Conservation (phyloP, 2,888 invertebrate species). For the Parascotia fuliginaria region DNA sequence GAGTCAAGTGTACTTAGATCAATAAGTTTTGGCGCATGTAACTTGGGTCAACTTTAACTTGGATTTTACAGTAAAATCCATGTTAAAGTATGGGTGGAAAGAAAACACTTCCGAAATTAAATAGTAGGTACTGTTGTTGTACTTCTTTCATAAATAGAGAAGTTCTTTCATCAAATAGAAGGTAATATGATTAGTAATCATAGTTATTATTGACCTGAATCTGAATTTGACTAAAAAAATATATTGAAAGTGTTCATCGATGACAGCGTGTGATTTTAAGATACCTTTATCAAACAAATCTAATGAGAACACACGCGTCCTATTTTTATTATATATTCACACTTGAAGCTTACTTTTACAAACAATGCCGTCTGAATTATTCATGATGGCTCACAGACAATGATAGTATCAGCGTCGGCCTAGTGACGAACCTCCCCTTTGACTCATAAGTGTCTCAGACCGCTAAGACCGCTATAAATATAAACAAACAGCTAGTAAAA, state of each 20-base stretch:
- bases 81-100: too few species aligned
- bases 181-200: background rate
- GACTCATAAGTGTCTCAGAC: constrained; percentile 22
- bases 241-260: background rate
- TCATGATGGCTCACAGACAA: constrained; percentile 50
- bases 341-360: constrained; percentile 47
- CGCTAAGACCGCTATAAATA: constrained; percentile 12
- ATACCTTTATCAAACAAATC: constrained; percentile 4
- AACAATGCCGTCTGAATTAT: constrained; percentile 59
- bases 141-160: too few species aligned
- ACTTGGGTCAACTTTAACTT: background rate
- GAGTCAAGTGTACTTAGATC: background rate
- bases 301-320: constrained; percentile 20
- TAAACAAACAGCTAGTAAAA: constrained; percentile 17
- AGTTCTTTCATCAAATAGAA: too few species aligned
- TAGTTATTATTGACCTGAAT: background rate
- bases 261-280: constrained; percentile 1
- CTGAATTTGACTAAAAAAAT: background rate
- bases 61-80: too few species aligned
- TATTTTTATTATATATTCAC: constrained; percentile 33
- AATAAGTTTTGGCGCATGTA: background rate
- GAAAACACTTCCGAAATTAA: too few species aligned
- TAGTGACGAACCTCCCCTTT: constrained; percentile 48
- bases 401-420: constrained; percentile 42
- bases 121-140: too few species aligned